A percentile compares a stretch with the other conserved stretches of the same genome.
Conservation (phyloP, 1,140 invertebrate species). For the Elymnias hypermnestra region DNA sequence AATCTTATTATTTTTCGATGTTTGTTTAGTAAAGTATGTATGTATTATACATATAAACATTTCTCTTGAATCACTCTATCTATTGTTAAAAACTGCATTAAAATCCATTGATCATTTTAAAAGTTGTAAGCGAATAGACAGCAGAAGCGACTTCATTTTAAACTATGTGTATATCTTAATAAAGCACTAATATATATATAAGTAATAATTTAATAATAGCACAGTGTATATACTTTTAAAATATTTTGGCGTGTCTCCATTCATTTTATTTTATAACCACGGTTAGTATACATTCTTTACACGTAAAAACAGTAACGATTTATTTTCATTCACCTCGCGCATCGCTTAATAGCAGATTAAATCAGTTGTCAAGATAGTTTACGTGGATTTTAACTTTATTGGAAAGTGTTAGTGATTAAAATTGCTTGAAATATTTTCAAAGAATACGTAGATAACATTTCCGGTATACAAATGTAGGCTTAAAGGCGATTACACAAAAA, state of each 20-base stretch:
- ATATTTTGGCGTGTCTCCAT: too few species aligned
- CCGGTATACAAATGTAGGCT: conserved; percentile 14
- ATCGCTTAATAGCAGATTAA: conserved; percentile 20
- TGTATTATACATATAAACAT: too few species aligned
- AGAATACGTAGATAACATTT: conserved; percentile 12
- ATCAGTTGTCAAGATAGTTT: conserved; percentile 16
- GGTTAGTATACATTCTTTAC: conserved; percentile 6
- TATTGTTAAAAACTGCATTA: too few species aligned
- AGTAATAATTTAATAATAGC: neutral
- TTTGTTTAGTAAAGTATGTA: too few species aligned
- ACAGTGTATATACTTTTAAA: too few species aligned
- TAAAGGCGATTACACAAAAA: conserved; percentile 13
- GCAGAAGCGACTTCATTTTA: too few species aligned
- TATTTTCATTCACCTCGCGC: conserved; percentile 21
- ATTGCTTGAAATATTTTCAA: conserved; percentile 6
- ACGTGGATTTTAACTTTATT: conserved; percentile 16
- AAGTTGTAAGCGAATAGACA: too few species aligned
- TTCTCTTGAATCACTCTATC: too few species aligned
- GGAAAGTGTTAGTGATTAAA: conserved; percentile 9
- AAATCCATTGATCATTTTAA: too few species aligned
- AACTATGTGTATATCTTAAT: too few species aligned
- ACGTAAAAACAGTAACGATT: conserved; percentile 11
- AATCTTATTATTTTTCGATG: too few species aligned
- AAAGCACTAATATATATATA: neutral
- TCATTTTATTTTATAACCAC: too few species aligned